Conservation (phyloP, 2,113 vertebrate species). For the Sylvilagus bachmani region DNA sequence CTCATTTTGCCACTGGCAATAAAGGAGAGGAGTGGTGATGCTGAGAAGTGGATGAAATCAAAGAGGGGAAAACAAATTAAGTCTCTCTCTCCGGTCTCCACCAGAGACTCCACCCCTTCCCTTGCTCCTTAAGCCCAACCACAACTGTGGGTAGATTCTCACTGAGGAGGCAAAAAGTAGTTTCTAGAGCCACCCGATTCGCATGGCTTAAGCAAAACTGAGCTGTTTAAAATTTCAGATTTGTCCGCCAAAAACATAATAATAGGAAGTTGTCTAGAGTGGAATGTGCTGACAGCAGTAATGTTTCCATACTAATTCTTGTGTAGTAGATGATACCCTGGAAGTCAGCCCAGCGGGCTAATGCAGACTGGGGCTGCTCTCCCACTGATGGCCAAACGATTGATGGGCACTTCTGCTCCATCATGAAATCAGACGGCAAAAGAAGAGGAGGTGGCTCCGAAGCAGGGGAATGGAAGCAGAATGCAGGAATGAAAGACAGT, state of each 20-base stretch:
- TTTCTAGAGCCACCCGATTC: slow-evolving; percentile 81
- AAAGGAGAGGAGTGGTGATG: not conserved
- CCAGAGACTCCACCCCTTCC: not conserved
- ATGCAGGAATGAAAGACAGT: not conserved
- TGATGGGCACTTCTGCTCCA: slow-evolving; percentile 80
- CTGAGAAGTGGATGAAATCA: not conserved
- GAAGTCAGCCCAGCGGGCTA: slow-evolving; percentile 84
- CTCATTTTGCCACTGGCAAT: slow-evolving; percentile 19
- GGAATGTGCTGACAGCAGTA: slow-evolving; percentile 88
- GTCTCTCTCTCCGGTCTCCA: not conserved
- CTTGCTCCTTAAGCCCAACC: not conserved
- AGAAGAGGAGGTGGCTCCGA: slow-evolving; percentile 46
- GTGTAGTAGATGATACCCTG: slow-evolving; percentile 83
- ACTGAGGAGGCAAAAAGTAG: slow-evolving; percentile 77
- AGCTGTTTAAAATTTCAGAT: slow-evolving; percentile 88
- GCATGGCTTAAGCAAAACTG: slow-evolving; percentile 81
- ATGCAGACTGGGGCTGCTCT: slow-evolving; percentile 80
- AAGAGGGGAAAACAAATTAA: slow-evolving; percentile 43
- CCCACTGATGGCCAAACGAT: slow-evolving; percentile 67
- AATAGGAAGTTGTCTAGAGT: slow-evolving; percentile 84
- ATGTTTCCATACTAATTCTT: slow-evolving; percentile 86
- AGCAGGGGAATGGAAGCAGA: not conserved
- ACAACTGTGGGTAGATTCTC: slow-evolving; percentile 50
- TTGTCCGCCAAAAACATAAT: slow-evolving; percentile 86
- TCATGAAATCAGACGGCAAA: slow-evolving; percentile 64